phyloP scores from a whole-genome alignment of 2,797 vertebrate species.

The Perdix hodgsoniae region DNA sequence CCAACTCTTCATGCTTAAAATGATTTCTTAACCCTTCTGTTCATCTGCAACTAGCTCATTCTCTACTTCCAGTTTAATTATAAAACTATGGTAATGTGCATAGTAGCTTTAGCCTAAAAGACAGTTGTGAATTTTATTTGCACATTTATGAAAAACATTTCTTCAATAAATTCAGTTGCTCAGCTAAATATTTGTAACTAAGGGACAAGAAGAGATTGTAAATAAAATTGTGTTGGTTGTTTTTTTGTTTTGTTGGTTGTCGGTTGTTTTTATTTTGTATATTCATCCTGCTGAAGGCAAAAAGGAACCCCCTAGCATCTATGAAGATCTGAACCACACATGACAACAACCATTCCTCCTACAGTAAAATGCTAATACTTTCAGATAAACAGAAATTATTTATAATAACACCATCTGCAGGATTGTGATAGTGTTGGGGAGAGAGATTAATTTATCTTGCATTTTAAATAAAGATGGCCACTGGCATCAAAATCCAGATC shows the following conservation, averaged over 20 bases:
- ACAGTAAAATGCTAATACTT: slow-evolving; percentile 71
- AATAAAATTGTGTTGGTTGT: neutral
- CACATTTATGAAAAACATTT: neutral
- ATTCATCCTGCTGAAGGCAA: slow-evolving; percentile 43
- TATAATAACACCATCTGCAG: slow-evolving; percentile 57
- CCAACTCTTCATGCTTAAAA: neutral
- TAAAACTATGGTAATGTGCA: neutral
- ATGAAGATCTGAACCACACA: slow-evolving; percentile 53
- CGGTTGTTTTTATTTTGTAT: neutral
- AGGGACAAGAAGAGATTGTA: neutral
- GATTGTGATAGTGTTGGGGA: slow-evolving; percentile 69
- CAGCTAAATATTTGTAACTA: neutral
- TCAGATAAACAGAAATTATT: slow-evolving; percentile 72
- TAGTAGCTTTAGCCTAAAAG: neutral
- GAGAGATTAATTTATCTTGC: slow-evolving; percentile 72
- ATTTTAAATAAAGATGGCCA: slow-evolving; percentile 71
- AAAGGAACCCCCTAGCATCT: slow-evolving; percentile 27
- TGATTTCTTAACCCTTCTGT: slow-evolving; percentile 45
- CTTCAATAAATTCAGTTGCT: neutral
- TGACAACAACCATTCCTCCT: slow-evolving; percentile 53
- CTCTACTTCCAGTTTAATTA: neutral
- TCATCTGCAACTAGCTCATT: neutral
- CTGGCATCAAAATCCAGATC: slow-evolving; percentile 61
- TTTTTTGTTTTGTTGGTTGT: neutral
- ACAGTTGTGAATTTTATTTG: neutral